A percentile compares a stretch with the other conserved stretches of the same genome.
Conservation (phyloP, 2,797 vertebrate genomes). For the Tapirus indicus region DNA sequence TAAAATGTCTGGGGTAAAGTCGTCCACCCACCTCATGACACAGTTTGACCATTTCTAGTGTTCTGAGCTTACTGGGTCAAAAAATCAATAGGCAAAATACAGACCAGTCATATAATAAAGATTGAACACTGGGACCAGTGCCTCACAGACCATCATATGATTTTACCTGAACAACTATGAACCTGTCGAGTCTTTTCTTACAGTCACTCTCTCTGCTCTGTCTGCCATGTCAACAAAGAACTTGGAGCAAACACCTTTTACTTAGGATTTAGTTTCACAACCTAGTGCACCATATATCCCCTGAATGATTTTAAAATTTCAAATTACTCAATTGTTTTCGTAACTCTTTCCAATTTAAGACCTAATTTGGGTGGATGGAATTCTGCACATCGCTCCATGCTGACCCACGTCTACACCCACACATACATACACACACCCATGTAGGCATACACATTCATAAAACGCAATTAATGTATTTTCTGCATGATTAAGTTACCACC, state of each 20-base stretch:
- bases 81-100: neutral
- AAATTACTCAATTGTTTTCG: neutral
- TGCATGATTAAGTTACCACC: neutral
- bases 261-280: neutral
- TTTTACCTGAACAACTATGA: neutral
- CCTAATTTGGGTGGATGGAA: neutral
- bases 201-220: neutral
- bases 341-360: neutral
- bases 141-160: neutral
- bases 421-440: fast-evolving
- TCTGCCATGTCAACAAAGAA: neutral
- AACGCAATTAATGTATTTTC: neutral
- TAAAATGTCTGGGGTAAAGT: neutral
- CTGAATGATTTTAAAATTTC: neutral
- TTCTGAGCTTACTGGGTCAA: neutral
- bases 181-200: neutral
- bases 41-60: neutral
- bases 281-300: too few species aligned
- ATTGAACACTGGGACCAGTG: neutral
- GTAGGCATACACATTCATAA: fast-evolving
- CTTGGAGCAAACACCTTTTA: neutral
- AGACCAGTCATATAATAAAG: neutral
- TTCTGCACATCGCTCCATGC: neutral
- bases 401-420: neutral
- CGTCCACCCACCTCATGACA: neutral